Percentiles rank a stretch among this genome's conserved stretches.
These are phyloP conservation scores for Clanis bilineata DNA, from an alignment of 2,888 invertebrate species.

Conservation along the genomic window DNA sequence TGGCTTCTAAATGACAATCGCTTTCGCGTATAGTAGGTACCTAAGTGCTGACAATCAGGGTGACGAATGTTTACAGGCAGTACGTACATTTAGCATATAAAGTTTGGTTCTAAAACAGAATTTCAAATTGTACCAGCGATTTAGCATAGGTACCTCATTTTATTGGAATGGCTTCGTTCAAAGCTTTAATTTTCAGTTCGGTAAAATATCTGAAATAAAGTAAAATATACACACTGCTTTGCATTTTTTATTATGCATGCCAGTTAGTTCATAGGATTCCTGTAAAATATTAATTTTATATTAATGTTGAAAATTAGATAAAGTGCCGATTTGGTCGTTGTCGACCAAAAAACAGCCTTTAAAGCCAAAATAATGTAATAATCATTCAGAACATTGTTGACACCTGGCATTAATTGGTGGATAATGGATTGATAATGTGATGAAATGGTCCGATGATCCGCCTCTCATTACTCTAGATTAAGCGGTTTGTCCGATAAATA, in stretches of 20 bases:
- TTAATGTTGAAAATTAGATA: constrained; percentile 19
- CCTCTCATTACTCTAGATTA: constrained; percentile 19
- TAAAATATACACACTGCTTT: constrained; percentile 74
- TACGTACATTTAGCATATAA: constrained; percentile 69
- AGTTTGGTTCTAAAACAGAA: constrained; percentile 66
- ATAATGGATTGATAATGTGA: no score
- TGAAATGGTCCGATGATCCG: no score
- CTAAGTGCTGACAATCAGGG: constrained; percentile 63
- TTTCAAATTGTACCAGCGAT: constrained; percentile 60
- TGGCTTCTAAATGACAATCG: constrained; percentile 70
- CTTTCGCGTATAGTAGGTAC: constrained; percentile 73
- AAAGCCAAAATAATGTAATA: neutral
- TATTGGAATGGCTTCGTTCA: constrained; percentile 78
- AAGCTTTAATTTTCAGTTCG: constrained; percentile 74
- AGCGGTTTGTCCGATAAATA: neutral
- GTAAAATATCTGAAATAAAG: constrained; percentile 46
- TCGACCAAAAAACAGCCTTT: neutral
- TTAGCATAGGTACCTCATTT: constrained; percentile 54
- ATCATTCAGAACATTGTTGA: neutral
- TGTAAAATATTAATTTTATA: constrained; percentile 54
- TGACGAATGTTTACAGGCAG: constrained; percentile 46
- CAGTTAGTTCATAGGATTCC: constrained; percentile 71
- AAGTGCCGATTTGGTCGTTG: neutral
- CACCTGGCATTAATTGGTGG: constrained; percentile 3
- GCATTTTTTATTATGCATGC: constrained; percentile 81